Evolutionary conservation across 2,797 vertebrate species (phyloP).

Genomic region (Sebastes kiyomatsui): DNA sequence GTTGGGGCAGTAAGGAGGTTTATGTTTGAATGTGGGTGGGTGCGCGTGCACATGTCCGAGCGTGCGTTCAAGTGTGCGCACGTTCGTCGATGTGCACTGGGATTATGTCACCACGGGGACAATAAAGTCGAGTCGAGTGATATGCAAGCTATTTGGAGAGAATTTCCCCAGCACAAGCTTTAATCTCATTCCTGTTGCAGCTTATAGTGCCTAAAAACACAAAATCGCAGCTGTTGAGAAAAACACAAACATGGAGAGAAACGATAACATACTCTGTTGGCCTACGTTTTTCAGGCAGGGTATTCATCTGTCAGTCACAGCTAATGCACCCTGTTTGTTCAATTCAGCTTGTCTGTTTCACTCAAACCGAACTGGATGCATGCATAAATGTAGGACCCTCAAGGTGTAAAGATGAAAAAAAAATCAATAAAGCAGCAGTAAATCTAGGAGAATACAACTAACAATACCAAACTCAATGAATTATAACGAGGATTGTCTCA

Average conservation of each 20-base stretch:
- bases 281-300: slow-evolving; percentile 29
- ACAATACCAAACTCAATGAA: slow-evolving; percentile 37
- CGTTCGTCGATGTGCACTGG: slow-evolving; percentile 53
- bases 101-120: slow-evolving; percentile 67
- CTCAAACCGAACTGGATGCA: slow-evolving; percentile 37
- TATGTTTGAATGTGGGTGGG: slow-evolving; percentile 49
- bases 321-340: slow-evolving; percentile 61
- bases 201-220: slow-evolving; percentile 56
- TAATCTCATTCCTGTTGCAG: slow-evolving; percentile 64
- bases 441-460: slow-evolving; percentile 15
- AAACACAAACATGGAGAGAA: slow-evolving; percentile 56
- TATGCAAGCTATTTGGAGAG: slow-evolving; percentile 67
- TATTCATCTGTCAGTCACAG: slow-evolving; percentile 71
- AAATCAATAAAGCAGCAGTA: slow-evolving; percentile 19
- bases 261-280: slow-evolving; percentile 54
- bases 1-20: slow-evolving; percentile 38
- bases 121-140: slow-evolving; percentile 67
- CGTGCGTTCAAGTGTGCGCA: slow-evolving; percentile 35
- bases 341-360: slow-evolving; percentile 64
- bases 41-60: slow-evolving; percentile 24
- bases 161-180: slow-evolving; percentile 57
- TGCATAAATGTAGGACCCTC: slow-evolving; percentile 33
- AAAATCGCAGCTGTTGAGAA: slow-evolving; percentile 50
- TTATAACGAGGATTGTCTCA: slow-evolving; percentile 4
- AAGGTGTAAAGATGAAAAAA: slow-evolving; percentile 42